A percentile compares a stretch with the other conserved stretches of the same genome.
Conservation (phyloP, 1,140 invertebrate species). For the Trichonephila clavata region DNA sequence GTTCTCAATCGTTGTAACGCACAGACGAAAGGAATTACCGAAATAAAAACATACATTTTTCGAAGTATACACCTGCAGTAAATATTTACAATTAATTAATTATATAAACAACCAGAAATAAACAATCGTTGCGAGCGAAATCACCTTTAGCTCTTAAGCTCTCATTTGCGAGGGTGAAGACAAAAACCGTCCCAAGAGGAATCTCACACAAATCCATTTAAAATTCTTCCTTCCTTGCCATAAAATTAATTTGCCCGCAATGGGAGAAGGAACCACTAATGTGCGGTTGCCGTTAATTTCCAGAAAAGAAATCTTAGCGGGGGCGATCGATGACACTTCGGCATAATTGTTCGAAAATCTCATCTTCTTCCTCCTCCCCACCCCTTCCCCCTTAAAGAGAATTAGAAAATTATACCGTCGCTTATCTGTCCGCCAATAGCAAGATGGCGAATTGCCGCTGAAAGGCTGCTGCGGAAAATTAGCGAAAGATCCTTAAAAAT, state of each 20-base stretch:
- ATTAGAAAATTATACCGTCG: slow-evolving; percentile 22
- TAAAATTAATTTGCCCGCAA: neutral
- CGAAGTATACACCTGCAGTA: too few species aligned
- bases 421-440: neutral
- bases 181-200: too few species aligned
- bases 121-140: too few species aligned
- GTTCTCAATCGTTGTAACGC: too few species aligned
- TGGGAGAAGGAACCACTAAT: neutral
- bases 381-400: neutral
- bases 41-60: too few species aligned
- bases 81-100: too few species aligned
- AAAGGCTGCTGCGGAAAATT: neutral
- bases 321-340: slow-evolving; percentile 9
- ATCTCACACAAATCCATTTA: neutral
- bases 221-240: neutral
- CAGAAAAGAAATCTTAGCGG: neutral
- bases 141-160: too few species aligned
- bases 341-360: slow-evolving; percentile 19
- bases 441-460: neutral
- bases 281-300: neutral
- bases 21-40: too few species aligned
- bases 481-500: slow-evolving; percentile 27
- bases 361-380: neutral
- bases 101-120: too few species aligned
- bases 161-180: too few species aligned